phyloP scores from a whole-genome alignment of 2,113 vertebrate species.

The Chitala chitala region DNA sequence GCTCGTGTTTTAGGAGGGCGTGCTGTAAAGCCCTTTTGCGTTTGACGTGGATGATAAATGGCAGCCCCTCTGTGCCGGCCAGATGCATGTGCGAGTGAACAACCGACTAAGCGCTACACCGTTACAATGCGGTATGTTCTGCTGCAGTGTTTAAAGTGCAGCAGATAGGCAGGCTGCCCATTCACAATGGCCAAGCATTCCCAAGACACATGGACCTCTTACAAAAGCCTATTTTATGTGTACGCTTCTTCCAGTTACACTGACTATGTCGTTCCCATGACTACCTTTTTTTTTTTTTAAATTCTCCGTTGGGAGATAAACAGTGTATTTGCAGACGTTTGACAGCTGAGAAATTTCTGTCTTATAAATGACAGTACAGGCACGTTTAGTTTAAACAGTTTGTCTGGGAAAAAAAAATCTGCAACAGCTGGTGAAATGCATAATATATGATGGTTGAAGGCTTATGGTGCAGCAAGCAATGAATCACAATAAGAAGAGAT shows the following conservation, averaged over 20 bases:
- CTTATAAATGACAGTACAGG: background rate
- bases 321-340: conserved; percentile 10
- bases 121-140: conserved; percentile 50
- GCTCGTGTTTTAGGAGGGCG: conserved; percentile 45
- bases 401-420: background rate
- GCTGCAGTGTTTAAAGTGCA: conserved; percentile 65
- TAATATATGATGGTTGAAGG: background rate
- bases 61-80: conserved; percentile 44
- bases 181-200: conserved; percentile 52
- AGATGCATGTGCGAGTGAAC: conserved; percentile 18
- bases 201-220: conserved; percentile 28
- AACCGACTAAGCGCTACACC: conserved; percentile 42
- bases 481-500: background rate
- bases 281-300: conserved; percentile 1
- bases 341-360: background rate
- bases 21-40: conserved; percentile 47
- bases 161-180: conserved; percentile 53
- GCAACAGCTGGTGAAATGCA: background rate
- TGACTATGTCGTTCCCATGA: conserved; percentile 12
- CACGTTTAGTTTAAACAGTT: background rate
- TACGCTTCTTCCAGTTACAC: conserved; percentile 23
- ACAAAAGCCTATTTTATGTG: conserved; percentile 44
- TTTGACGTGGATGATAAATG: conserved; percentile 53
- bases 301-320: conserved; percentile 4
- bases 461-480: background rate